phyloP scores from a whole-genome alignment of 2,888 invertebrate species.

The Scrobipalpa atriplicella region DNA sequence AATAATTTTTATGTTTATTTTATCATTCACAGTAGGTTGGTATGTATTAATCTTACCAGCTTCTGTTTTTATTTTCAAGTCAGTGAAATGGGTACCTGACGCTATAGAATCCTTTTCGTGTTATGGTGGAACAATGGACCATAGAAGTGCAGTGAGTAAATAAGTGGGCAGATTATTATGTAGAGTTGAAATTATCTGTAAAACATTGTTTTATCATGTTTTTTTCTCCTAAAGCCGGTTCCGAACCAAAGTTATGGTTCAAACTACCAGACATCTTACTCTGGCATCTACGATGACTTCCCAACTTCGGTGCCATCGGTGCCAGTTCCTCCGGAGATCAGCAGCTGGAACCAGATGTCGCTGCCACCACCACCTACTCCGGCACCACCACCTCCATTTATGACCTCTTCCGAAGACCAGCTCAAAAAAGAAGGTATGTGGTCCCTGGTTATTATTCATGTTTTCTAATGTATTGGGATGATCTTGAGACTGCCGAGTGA shows the following conservation, averaged over 20 bases:
- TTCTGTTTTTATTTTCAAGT: conserved; percentile 19
- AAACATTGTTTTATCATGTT: neutral
- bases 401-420: conserved; percentile 71
- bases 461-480: neutral
- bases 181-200: neutral
- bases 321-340: conserved; percentile 57
- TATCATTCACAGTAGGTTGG: neutral
- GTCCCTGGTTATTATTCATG: neutral
- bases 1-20: neutral
- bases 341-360: conserved; percentile 72
- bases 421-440: conserved; percentile 78
- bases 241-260: conserved; percentile 45
- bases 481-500: neutral
- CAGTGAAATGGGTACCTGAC: conserved; percentile 21
- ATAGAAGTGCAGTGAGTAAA: conserved; percentile 23
- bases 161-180: conserved; percentile 12
- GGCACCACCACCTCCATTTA: conserved; percentile 48
- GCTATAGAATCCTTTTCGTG: neutral
- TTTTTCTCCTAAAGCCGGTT: conserved; percentile 35
- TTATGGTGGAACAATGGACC: conserved; percentile 23
- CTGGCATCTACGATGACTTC: conserved; percentile 72
- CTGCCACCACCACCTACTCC: conserved; percentile 57
- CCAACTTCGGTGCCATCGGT: conserved; percentile 49
- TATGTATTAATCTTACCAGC: conserved; percentile 9
- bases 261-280: conserved; percentile 61